These are phyloP conservation scores for Tonatia bakeri DNA, from an alignment of 2,113 vertebrate genomes.

Conservation along the genomic window DNA sequence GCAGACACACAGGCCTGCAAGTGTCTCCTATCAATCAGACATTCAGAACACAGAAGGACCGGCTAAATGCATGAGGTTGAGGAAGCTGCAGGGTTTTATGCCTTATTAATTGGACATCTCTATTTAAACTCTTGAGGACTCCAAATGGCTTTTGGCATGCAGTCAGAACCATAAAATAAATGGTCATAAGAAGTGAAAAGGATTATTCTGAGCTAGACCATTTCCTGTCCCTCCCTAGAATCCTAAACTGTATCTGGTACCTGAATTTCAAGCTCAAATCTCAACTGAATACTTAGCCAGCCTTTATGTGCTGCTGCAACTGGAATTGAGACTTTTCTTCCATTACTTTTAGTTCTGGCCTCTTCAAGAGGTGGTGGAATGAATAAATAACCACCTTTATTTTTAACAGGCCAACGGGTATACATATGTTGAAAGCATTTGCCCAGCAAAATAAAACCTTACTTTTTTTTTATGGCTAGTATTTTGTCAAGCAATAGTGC, in stretches of 20 bases:
- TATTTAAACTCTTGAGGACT: conserved; percentile 81
- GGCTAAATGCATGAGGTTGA: conserved; percentile 62
- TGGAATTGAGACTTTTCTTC: background rate
- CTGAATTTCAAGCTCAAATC: conserved; percentile 65
- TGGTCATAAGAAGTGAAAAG: conserved; percentile 75
- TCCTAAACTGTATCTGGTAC: conserved; percentile 27
- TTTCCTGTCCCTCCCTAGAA: conserved; percentile 67
- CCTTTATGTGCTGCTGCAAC: background rate
- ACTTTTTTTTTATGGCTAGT: background rate
- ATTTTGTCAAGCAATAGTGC: background rate
- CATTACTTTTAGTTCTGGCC: background rate
- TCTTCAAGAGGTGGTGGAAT: background rate
- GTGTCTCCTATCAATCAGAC: conserved; percentile 68
- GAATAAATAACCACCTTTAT: conserved; percentile 5
- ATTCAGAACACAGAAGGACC: conserved; percentile 45
- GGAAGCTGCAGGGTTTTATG: conserved; percentile 72
- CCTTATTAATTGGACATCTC: conserved; percentile 80
- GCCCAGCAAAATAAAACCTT: background rate
- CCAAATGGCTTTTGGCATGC: conserved; percentile 74
- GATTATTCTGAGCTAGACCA: conserved; percentile 72
- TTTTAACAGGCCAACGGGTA: background rate
- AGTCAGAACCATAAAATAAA: conserved; percentile 81
- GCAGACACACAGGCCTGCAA: conserved; percentile 26
- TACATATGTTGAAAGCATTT: background rate
- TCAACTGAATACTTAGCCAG: conserved; percentile 70